Evolutionary conservation across 2,888 invertebrate species (phyloP).

Genomic region (Euplexia lucipara): DNA sequence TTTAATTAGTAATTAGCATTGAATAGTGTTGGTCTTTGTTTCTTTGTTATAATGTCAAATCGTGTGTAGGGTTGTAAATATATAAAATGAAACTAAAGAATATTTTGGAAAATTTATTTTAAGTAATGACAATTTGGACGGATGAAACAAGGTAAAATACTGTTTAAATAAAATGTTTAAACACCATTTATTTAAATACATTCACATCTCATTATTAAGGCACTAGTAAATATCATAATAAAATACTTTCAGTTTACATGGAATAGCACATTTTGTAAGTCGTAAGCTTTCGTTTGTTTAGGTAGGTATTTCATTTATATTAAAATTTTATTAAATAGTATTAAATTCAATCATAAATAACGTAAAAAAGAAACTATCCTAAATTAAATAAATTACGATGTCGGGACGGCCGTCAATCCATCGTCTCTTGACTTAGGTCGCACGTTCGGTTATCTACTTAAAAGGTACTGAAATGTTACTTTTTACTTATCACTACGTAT

Average conservation of each 20-base stretch:
- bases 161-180: conserved; percentile 64
- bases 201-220: conserved; percentile 80
- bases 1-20: conserved; percentile 47
- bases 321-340: conserved; percentile 85
- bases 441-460: conserved; percentile 90
- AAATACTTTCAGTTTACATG: conserved; percentile 79
- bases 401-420: conserved; percentile 90
- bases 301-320: conserved; percentile 80
- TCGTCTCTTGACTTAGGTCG: conserved; percentile 90
- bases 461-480: conserved; percentile 89
- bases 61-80: not conserved
- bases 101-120: conserved; percentile 82
- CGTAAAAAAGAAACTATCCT: conserved; percentile 85
- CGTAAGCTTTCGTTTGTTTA: conserved; percentile 80
- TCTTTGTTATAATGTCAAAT: conserved; percentile 15
- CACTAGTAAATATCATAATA: conserved; percentile 79
- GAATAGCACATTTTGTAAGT: conserved; percentile 79
- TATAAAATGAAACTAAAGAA: conserved; percentile 60
- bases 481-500: conserved; percentile 87
- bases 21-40: conserved; percentile 25
- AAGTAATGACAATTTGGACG: conserved; percentile 86
- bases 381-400: conserved; percentile 90
- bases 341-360: conserved; percentile 88
- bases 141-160: conserved; percentile 74
- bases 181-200: conserved; percentile 77